Base-by-base conservation (phyloP, 2,888 invertebrate species). In the Diaperis boleti region DNA sequence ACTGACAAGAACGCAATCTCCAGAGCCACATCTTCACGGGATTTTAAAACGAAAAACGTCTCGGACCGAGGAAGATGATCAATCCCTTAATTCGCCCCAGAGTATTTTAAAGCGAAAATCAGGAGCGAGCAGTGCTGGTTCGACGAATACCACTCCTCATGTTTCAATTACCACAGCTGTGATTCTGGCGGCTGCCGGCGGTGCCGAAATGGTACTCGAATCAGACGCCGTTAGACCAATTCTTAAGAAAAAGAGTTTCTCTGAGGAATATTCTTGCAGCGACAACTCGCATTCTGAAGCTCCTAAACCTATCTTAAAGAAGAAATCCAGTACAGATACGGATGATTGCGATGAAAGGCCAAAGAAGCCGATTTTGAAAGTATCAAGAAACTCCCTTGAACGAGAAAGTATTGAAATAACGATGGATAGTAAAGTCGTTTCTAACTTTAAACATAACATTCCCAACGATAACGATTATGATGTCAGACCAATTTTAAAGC, bases 261-360 rank as follows among this genome's bases (percentile, higher is more conserved):
- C 88, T 3, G 90, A 91, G 74, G 90, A 91, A 76, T 80, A 85
- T 31, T 83, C 88, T 14, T 85, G 83, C 69, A 82, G 81, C 49
- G 86, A 87, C 4, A 64, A 37, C 44, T 50, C 56, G 2, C 41
- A 62, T 11, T 66, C 60, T 8, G 63, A 83, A 57, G 84, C 84
- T 29, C 89, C 90, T 0, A 89, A 85, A 79, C 94, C 95, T 2
- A 95, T 95, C 74, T 79, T 95, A 31, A 95, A 95, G 82, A 95
- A 95, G 83, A 94, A 95, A 79, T 90, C 90, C 0, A 89, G 89
- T 66, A 87, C 89, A 0, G 91, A 91, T 74, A 88, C 89, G 41
- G 89, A 90, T 66, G 91, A 92, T 71, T 89, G 88, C 44, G 92
- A 90, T 70, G 90, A 90, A 45, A 85, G 87, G 69, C 89, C 89